These are phyloP conservation scores for Drosophila pseudoananassae DNA, from an alignment of 1,140 invertebrate species.

Conservation along the genomic window DNA sequence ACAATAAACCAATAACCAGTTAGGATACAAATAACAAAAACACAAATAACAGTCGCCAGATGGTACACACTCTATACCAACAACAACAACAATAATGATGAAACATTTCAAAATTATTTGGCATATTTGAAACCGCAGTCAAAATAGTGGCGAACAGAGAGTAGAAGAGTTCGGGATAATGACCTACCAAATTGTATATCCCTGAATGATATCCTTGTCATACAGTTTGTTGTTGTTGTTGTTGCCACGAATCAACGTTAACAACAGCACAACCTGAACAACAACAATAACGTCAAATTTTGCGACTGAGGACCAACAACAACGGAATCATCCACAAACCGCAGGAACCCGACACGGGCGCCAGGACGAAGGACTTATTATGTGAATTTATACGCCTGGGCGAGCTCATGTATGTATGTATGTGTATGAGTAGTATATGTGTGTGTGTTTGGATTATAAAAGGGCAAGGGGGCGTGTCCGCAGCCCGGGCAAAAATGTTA, in stretches of 20 bases:
- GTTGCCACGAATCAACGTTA: slow-evolving; percentile 66
- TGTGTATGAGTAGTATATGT: background rate
- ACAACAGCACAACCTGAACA: slow-evolving; percentile 53
- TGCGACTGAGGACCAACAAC: slow-evolving; percentile 17
- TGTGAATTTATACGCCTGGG: slow-evolving; percentile 77
- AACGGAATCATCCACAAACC: slow-evolving; percentile 52
- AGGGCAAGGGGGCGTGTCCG: slow-evolving; percentile 16
- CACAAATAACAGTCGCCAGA: slow-evolving; percentile 45
- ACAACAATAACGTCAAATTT: slow-evolving; percentile 6
- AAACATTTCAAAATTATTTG: slow-evolving; percentile 73
- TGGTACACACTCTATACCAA: background rate
- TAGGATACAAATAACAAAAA: slow-evolving; percentile 29
- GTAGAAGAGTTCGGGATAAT: slow-evolving; percentile 32
- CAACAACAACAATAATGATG: background rate
- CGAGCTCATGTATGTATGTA: slow-evolving; percentile 21
- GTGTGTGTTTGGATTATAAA: slow-evolving; percentile 25
- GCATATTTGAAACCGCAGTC: slow-evolving; percentile 76
- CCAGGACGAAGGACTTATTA: slow-evolving; percentile 64
- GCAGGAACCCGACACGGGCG: slow-evolving; percentile 52
- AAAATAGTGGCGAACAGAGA: slow-evolving; percentile 30
- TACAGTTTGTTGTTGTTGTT: slow-evolving; percentile 40
- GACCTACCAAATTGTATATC: slow-evolving; percentile 51
- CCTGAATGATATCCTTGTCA: slow-evolving; percentile 64
- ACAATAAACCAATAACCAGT: slow-evolving; percentile 67
- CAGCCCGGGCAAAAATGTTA: slow-evolving; percentile 67